Percentiles rank a stretch among this genome's conserved stretches.
Evolutionary conservation across 2,888 invertebrate genomes (phyloP).

Genomic region (Choreutis nemorana): DNA sequence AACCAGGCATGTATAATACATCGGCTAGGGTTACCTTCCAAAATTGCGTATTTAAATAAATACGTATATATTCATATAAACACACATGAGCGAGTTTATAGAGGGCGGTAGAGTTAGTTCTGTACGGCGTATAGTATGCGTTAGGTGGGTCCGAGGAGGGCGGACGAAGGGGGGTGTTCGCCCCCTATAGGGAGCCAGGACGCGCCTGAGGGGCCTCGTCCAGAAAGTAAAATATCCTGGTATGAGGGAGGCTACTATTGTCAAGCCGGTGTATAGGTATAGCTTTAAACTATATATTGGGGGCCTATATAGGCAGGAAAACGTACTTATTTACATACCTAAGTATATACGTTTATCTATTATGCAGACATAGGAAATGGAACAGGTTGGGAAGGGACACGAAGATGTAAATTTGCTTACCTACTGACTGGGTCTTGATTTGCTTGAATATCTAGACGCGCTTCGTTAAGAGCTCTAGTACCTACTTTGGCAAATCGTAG

Average conservation of each 20-base stretch:
- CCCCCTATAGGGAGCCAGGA: conserved; percentile 29
- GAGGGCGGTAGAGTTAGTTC: conserved; percentile 59
- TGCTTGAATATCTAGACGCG: too few species aligned
- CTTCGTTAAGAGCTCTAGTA: too few species aligned
- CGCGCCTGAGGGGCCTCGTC: conserved; percentile 58
- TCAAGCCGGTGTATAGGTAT: conserved; percentile 61
- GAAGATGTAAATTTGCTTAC: conserved; percentile 41
- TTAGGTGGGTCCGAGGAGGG: conserved; percentile 38
- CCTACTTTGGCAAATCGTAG: too few species aligned
- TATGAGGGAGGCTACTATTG: conserved; percentile 64
- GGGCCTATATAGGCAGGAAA: conserved; percentile 42
- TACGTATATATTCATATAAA: conserved; percentile 37
- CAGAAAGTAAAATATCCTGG: conserved; percentile 66
- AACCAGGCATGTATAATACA: too few species aligned
- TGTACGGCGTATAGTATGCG: conserved; percentile 58
- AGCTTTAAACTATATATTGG: conserved; percentile 64
- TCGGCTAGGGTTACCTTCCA: too few species aligned
- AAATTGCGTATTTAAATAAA: conserved; percentile 62
- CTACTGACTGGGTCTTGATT: too few species aligned
- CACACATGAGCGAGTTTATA: conserved; percentile 49
- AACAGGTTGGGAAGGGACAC: conserved; percentile 43
- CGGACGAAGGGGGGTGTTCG: conserved; percentile 19
- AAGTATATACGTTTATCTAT: conserved; percentile 59
- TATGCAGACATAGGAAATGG: conserved; percentile 61
- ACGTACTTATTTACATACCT: conserved; percentile 60